These are phyloP conservation scores for Bombus polaris DNA, from an alignment of 1,140 invertebrate genomes.

Conservation along the genomic window DNA sequence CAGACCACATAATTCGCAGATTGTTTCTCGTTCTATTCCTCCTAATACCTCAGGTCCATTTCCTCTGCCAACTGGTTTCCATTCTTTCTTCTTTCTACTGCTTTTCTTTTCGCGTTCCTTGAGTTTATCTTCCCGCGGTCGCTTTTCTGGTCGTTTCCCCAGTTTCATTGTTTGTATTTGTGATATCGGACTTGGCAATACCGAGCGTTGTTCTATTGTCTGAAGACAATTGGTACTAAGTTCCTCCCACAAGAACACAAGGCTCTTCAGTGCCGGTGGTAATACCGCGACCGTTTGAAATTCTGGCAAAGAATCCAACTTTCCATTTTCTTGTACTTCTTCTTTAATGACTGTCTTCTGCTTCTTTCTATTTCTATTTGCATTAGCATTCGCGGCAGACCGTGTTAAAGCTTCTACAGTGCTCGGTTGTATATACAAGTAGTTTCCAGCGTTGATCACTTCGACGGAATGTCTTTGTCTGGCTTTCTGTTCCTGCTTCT, in stretches of 20 bases:
- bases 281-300: conserved; percentile 88
- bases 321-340: conserved; percentile 78
- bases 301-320: conserved; percentile 75
- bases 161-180: conserved; percentile 80
- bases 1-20: conserved; percentile 94
- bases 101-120: conserved; percentile 83
- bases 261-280: conserved; percentile 92
- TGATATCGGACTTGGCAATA: conserved; percentile 80
- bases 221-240: conserved; percentile 88
- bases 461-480: conserved; percentile 93
- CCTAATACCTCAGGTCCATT: conserved; percentile 67
- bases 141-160: conserved; percentile 77
- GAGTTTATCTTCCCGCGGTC: conserved; percentile 78
- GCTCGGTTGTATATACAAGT: conserved; percentile 90
- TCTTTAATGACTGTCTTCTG: conserved; percentile 84
- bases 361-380: conserved; percentile 86
- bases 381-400: conserved; percentile 88
- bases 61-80: conserved; percentile 76
- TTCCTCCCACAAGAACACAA: conserved; percentile 95
- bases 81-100: conserved; percentile 85
- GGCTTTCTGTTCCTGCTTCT: conserved; percentile 84
- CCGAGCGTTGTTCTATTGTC: conserved; percentile 85
- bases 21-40: conserved; percentile 83
- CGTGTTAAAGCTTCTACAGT: conserved; percentile 89
- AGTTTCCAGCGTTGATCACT: conserved; percentile 90